Evolutionary conservation across 2,113 vertebrate genomes (phyloP).

Genomic region (Tricholaema leucomelas): DNA sequence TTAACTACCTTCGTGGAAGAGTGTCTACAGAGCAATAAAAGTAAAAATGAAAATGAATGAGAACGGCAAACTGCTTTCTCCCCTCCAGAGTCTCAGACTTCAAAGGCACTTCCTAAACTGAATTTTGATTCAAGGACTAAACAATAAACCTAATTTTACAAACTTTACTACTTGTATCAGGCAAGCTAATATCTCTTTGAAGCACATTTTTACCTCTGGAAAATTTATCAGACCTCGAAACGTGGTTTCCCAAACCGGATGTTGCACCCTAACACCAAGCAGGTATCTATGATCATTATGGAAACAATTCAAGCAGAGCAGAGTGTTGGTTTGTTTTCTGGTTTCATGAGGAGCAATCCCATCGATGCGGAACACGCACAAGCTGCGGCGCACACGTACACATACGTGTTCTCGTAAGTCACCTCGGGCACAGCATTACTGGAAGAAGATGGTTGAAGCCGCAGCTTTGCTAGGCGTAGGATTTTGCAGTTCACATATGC

Average conservation of each 20-base stretch:
- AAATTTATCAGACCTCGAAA: conserved; percentile 39
- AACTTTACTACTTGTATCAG: neutral
- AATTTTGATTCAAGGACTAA: neutral
- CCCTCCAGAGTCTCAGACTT: neutral
- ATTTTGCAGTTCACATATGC: neutral
- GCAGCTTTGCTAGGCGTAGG: conserved; percentile 16
- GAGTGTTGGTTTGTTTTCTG: neutral
- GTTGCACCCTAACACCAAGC: conserved; percentile 15
- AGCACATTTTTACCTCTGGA: neutral
- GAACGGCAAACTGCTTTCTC: neutral
- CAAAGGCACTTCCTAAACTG: neutral
- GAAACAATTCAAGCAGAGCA: conserved; percentile 43
- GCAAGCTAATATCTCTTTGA: neutral
- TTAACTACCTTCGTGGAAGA: neutral
- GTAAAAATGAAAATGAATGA: neutral
- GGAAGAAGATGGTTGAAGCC: conserved; percentile 45
- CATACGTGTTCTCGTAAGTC: conserved; percentile 68
- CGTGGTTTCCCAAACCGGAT: conserved; percentile 51
- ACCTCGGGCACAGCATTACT: neutral
- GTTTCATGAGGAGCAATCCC: neutral
- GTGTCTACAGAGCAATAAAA: neutral
- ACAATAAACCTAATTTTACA: neutral
- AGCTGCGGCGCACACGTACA: neutral
- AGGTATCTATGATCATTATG: neutral
- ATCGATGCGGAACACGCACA: neutral